A percentile compares a stretch with the other conserved stretches of the same genome.
Conservation (phyloP, 2,888 invertebrate genomes). For the Agriopis leucophaearia region DNA sequence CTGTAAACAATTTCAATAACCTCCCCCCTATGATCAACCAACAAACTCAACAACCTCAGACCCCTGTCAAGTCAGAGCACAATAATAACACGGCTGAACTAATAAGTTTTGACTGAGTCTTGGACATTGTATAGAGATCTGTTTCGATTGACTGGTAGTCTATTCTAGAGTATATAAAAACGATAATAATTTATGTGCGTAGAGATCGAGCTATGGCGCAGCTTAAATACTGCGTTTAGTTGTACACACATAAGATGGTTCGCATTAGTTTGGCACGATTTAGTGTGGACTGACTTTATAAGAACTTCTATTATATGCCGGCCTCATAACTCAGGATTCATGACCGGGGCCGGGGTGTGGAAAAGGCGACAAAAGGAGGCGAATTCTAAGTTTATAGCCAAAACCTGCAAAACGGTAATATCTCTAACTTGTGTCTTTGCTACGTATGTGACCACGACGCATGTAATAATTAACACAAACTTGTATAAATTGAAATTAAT, state of each 20-base stretch:
- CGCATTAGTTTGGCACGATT: too few relatives aligned
- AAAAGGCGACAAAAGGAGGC: too few relatives aligned
- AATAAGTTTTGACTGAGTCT: conserved; percentile 91
- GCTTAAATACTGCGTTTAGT: neutral
- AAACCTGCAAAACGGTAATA: neutral
- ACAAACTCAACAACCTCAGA: conserved; percentile 61
- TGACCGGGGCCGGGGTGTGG: too few relatives aligned
- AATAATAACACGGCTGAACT: conserved; percentile 90
- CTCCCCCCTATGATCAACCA: conserved; percentile 32
- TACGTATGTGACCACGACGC: neutral
- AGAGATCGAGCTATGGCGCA: conserved; percentile 30
- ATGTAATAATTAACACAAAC: conserved; percentile 10
- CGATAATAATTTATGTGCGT: conserved; percentile 32
- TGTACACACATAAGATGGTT: neutral
- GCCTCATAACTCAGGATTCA: too few relatives aligned
- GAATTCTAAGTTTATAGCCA: too few relatives aligned
- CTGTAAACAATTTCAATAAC: conserved; percentile 42
- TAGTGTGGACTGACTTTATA: too few relatives aligned
- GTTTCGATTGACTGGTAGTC: conserved; percentile 62
- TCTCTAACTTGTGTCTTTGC: neutral
- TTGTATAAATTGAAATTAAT: conserved; percentile 13
- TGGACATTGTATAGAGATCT: conserved; percentile 51
- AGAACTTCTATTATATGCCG: too few relatives aligned
- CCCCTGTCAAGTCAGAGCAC: conserved; percentile 72
- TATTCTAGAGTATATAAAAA: conserved; percentile 38